Evolutionary conservation across 2,888 invertebrate genomes (phyloP).

Genomic region (Sarcophaga variegata): DNA sequence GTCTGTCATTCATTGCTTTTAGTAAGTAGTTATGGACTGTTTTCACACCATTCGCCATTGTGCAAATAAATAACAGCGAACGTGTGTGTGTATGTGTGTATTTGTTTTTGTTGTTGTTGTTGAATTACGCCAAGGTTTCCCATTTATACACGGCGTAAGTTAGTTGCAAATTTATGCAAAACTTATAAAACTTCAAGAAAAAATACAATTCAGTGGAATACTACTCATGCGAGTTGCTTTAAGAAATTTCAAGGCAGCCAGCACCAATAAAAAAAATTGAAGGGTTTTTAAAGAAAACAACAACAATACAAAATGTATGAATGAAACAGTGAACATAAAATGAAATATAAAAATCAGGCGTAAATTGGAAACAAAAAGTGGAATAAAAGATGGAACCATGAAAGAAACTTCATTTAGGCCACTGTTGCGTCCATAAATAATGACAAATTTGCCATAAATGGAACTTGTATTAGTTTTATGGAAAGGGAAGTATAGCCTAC

Average conservation of each 20-base stretch:
- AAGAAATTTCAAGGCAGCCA: too few species aligned
- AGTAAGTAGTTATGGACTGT: background rate
- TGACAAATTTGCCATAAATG: conserved; percentile 26
- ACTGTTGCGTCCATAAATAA: conserved; percentile 35
- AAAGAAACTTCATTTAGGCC: conserved; percentile 1
- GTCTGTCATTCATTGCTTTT: background rate
- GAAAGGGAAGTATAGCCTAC: background rate
- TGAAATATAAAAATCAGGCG: conserved; percentile 12
- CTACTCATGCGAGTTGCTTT: background rate
- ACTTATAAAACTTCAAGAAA: conserved; percentile 17
- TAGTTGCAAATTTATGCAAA: conserved; percentile 49
- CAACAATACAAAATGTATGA: too few species aligned
- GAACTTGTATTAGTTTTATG: background rate
- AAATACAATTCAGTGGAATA: background rate
- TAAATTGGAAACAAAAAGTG: conserved; percentile 10
- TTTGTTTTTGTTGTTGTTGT: background rate
- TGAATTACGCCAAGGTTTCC: conserved; percentile 53
- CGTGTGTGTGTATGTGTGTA: background rate
- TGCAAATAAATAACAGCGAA: background rate
- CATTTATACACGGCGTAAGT: background rate
- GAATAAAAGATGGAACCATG: background rate
- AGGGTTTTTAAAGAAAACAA: conserved; percentile 16
- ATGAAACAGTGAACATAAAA: background rate
- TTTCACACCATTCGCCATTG: background rate
- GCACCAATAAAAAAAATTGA: background rate